Base-by-base conservation (phyloP, 2,888 invertebrate species). In the Agonopterix alstromeriana region DNA sequence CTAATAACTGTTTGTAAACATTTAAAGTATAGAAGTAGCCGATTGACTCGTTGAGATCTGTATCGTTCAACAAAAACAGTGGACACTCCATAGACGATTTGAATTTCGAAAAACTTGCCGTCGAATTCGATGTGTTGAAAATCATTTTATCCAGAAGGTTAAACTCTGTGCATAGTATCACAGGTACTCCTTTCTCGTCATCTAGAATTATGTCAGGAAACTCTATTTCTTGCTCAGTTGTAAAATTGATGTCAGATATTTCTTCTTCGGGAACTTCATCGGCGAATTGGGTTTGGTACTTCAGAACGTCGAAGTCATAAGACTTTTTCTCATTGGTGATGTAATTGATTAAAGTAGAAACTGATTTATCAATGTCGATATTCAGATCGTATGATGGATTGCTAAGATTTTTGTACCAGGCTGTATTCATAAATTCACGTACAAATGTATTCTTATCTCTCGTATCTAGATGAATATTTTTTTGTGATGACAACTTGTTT, bases 1-100 rank as follows among this genome's bases (percentile, higher is more conserved):
- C 53, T 41, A 73, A 48, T 12, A 74, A 58, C 10, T 65, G 58
- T 60, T 73, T 73, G 48, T 70, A 74, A 17, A 67, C 72, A 55
- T 62, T 66, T 14, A 70, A 55, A 43, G 73, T 74, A 44, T 74
- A 74, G 51, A 69, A 74, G 55, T 70, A 74, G 35, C 74, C 71
- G 8, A 74, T 65, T 4, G 73, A 71, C 1, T 69, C 63, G 36
- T 59, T 65, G 2, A 73, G 42, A 54, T 65, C 67, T 35, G 48
- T n/a, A 53, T 72, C 66, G 5, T 62, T 60, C n/a, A 65, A 2
- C 45, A 74, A 59, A 55, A 69, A 67, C 17, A 73, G 48, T 3
- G 73, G 73, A 45, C 72, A 73, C 10, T 65, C 72, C 61, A 70
- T 70, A 1, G 54, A 38, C 0, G 61, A 49, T 53, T 64, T 69